Conservation (phyloP, 2,797 vertebrate genomes). For the Acestrorhynchus altus region DNA sequence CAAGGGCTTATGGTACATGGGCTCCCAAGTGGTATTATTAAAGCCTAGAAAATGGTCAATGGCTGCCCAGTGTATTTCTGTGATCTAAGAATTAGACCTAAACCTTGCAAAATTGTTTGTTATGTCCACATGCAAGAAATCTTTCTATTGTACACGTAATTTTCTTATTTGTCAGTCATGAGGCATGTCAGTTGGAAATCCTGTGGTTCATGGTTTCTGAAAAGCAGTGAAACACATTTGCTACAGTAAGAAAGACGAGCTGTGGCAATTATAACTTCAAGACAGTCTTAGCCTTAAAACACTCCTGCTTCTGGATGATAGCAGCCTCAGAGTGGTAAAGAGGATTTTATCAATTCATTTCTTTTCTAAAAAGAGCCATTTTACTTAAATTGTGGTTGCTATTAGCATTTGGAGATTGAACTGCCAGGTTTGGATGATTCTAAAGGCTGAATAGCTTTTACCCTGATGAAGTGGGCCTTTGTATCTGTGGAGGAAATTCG, state of each 20-base stretch:
- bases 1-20: neutral
- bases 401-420: constrained; percentile 53
- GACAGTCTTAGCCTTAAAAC: neutral
- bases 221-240: constrained; percentile 28
- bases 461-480: constrained; percentile 40
- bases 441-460: constrained; percentile 43
- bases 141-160: constrained; percentile 17
- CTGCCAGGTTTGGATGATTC: constrained; percentile 31
- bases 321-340: constrained; percentile 24
- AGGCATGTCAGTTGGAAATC: constrained; percentile 21
- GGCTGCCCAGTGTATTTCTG: neutral
- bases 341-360: constrained; percentile 47
- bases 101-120: neutral
- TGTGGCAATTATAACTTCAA: constrained; percentile 20
- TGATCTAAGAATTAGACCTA: neutral
- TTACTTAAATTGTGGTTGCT: constrained; percentile 45
- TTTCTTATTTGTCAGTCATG: constrained; percentile 29
- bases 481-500: constrained; percentile 21
- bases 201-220: constrained; percentile 15
- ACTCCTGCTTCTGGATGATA: constrained; percentile 30
- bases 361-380: constrained; percentile 36
- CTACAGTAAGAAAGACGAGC: constrained; percentile 10
- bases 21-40: neutral
- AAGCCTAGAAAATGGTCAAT: neutral
- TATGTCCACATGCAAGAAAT: constrained; percentile 7